These are phyloP conservation scores for Seladonia tumulorum DNA, from an alignment of 2,888 invertebrate species.

Conservation along the genomic window DNA sequence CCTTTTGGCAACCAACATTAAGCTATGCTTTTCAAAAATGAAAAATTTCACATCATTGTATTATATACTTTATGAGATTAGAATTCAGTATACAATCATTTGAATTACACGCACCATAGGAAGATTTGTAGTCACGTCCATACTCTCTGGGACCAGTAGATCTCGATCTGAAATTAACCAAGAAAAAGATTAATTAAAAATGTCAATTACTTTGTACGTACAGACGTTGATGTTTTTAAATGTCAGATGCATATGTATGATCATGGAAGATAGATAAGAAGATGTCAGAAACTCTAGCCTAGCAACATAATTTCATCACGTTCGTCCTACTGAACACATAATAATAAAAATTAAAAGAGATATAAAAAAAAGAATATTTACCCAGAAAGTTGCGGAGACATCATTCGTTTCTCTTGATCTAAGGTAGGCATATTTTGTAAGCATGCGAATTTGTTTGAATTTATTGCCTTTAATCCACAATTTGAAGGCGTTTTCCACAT, in stretches of 20 bases:
- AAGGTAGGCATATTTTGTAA: constrained; percentile 83
- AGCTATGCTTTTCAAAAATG: constrained; percentile 75
- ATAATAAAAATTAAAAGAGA: background rate
- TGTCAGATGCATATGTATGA: constrained; percentile 48
- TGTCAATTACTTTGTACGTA: background rate
- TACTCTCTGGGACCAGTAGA: constrained; percentile 81
- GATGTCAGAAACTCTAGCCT: constrained; percentile 82
- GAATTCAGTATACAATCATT: background rate
- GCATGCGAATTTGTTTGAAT: constrained; percentile 85
- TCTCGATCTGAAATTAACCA: constrained; percentile 75
- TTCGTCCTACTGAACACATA: constrained; percentile 59
- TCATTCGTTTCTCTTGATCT: constrained; percentile 79
- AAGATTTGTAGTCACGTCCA: constrained; percentile 78
- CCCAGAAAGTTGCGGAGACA: constrained; percentile 78
- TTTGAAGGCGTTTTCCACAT: constrained; percentile 71
- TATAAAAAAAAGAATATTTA: constrained; percentile 60
- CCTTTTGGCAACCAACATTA: constrained; percentile 79
- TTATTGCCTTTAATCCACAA: constrained; percentile 76
- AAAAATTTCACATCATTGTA: constrained; percentile 75
- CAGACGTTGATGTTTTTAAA: background rate
- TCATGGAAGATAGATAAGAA: constrained; percentile 65
- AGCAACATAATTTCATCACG: constrained; percentile 52
- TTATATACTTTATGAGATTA: background rate
- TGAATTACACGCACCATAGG: constrained; percentile 75
- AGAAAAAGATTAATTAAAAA: constrained; percentile 16